phyloP scores from a whole-genome alignment of 1,140 invertebrate species.

The Sycophila sp. region DNA sequence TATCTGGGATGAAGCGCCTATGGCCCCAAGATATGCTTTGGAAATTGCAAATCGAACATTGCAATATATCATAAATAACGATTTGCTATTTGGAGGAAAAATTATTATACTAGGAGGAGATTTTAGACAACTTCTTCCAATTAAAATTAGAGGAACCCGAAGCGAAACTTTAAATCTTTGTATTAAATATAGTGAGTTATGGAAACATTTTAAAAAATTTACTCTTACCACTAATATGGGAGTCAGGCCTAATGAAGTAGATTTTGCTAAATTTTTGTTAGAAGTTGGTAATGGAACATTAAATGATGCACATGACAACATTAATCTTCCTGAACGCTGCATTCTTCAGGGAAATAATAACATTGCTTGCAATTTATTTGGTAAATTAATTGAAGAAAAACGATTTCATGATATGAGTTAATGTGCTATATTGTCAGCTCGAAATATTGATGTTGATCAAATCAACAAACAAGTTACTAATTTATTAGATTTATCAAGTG shows the following conservation, averaged over 20 bases:
- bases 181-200: constrained; percentile 34
- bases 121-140: constrained; percentile 45
- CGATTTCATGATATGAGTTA: too few species aligned
- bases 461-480: too few species aligned
- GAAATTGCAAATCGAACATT: constrained; percentile 35
- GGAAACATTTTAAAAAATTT: constrained; percentile 27
- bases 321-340: too few species aligned
- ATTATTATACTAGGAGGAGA: constrained; percentile 43
- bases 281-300: too few species aligned
- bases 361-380: too few species aligned
- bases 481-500: too few species aligned
- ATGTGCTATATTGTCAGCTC: too few species aligned
- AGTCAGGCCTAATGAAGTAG: constrained; percentile 10
- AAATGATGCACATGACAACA: too few species aligned
- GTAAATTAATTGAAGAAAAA: too few species aligned
- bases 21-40: constrained; percentile 13
- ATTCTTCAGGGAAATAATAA: too few species aligned
- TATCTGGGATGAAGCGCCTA: constrained; percentile 36
- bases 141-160: constrained; percentile 30
- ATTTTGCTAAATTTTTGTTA: neutral
- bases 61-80: constrained; percentile 32
- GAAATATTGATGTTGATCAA: too few species aligned
- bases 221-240: constrained; percentile 24
- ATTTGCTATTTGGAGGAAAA: constrained; percentile 45
- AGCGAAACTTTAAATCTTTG: constrained; percentile 41